Base-by-base conservation (phyloP, 1,140 invertebrate genomes). In the Zaprionus vittiger region DNA sequence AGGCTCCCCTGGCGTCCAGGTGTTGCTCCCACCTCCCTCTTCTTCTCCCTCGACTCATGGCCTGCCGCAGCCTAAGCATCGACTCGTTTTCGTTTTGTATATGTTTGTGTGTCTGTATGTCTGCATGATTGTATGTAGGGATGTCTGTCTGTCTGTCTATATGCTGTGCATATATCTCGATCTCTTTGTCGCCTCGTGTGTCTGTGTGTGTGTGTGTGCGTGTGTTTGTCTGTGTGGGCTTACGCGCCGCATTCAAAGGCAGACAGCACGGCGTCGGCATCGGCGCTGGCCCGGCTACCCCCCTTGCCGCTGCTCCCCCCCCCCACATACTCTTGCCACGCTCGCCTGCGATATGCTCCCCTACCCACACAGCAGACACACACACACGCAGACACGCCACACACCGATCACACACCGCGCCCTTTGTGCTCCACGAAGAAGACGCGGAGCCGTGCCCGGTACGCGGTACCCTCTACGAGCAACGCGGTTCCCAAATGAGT, bases 241-340 rank as follows among this genome's bases (percentile, higher is more conserved):
- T 84, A 79, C 73, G 70, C 70, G 71, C 70, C 70, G 75, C 75
- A 73, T 89, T 90, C 74, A 84, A 84, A 90, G 81, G 85, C 84
- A 89, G 84, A 89, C 84, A 89, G 84, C 84, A 80, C 84, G 84
- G 84, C 84, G 84, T 82, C 84, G 77, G 68, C 77, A 79, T 69
- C 69, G 67, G 64, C 74, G 63, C 57, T 55, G 61, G 57, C 56
- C 22, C 26, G 7, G n/a, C 24, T 20, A 17, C 52, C 31, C 4
- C 60, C 17, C 47, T 4, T 34, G 37, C 9, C 14, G 34, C 7
- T 24, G 5, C 17, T 20, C 49, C 34, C 59, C 44, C 47, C 4
- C 5, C 54, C 20, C n/a, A 7, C 28, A 31, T 9, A 31, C 31
- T 3, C 15, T 26, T 22, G 11, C 47, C 20, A 52, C 11, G 38